phyloP scores from a whole-genome alignment of 2,888 invertebrate genomes.

The Busseola fusca region DNA sequence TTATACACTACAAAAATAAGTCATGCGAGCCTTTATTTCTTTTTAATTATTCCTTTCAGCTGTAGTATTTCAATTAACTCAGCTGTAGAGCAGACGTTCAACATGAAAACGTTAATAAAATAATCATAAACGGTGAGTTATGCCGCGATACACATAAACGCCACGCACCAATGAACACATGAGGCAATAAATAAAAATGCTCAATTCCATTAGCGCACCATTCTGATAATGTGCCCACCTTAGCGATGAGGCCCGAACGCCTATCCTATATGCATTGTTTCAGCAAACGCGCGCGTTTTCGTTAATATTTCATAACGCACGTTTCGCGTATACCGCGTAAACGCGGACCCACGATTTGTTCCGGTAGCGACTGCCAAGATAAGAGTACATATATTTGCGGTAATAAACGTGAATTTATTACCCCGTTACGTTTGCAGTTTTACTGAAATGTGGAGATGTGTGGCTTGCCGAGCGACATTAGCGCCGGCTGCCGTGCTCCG shows the following conservation, averaged over 20 bases:
- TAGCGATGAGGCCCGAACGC: constrained; percentile 65
- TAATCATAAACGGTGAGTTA: constrained; percentile 70
- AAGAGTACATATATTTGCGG: constrained; percentile 82
- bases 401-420: constrained; percentile 88
- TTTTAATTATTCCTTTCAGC: constrained; percentile 5
- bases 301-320: constrained; percentile 82
- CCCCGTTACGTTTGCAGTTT: constrained; percentile 86
- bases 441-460: constrained; percentile 86
- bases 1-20: constrained; percentile 1
- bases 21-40: neutral
- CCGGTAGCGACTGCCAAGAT: constrained; percentile 81
- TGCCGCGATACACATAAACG: constrained; percentile 67
- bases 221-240: constrained; percentile 80
- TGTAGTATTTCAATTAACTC: constrained; percentile 32
- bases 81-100: constrained; percentile 27
- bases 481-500: constrained; percentile 71
- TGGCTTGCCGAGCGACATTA: constrained; percentile 76
- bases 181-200: constrained; percentile 78
- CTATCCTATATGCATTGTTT: constrained; percentile 74
- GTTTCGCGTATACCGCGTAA: constrained; percentile 76
- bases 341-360: constrained; percentile 81
- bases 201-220: constrained; percentile 79
- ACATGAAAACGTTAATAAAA: constrained; percentile 66
- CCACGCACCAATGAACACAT: constrained; percentile 67
- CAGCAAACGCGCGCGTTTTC: constrained; percentile 75